A percentile compares a stretch with the other conserved stretches of the same genome.
Evolutionary conservation across 2,113 vertebrate genomes (phyloP).

Genomic region (Vulpes vulpes): DNA sequence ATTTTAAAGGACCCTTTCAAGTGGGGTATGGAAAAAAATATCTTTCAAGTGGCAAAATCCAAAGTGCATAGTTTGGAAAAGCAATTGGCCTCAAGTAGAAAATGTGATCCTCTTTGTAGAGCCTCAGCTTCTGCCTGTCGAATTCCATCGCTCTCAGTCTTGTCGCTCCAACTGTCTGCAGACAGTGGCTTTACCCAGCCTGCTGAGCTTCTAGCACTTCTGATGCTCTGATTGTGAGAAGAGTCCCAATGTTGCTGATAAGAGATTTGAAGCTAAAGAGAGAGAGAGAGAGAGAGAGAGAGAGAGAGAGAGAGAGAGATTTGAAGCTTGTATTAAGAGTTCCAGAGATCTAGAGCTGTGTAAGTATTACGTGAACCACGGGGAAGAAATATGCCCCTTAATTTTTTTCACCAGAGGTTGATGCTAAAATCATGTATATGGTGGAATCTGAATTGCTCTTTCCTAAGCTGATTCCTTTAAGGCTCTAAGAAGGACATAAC

Average conservation of each 20-base stretch:
- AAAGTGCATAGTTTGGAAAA: slow-evolving; percentile 29
- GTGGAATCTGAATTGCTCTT: neutral
- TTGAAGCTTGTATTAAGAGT: slow-evolving; percentile 10
- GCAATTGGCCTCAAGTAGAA: slow-evolving; percentile 53
- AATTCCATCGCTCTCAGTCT: neutral
- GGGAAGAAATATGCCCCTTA: slow-evolving; percentile 30
- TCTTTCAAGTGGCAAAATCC: slow-evolving; percentile 54
- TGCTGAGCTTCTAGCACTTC: neutral
- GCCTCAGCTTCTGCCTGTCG: slow-evolving; percentile 19
- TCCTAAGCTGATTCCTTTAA: neutral
- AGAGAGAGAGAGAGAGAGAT: neutral
- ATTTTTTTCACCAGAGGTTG: neutral
- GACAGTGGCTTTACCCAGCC: slow-evolving; percentile 41
- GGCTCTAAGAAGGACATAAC: neutral
- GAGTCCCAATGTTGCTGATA: slow-evolving; percentile 13
- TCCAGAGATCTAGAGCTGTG: neutral
- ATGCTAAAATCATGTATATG: neutral
- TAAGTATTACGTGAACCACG: neutral
- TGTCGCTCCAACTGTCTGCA: slow-evolving; percentile 41
- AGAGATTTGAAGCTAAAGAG: slow-evolving; percentile 37
- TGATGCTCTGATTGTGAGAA: slow-evolving; percentile 44
- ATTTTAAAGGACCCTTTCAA: neutral
- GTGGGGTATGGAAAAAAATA: neutral
- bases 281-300: too few species aligned
- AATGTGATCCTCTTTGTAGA: slow-evolving; percentile 48